Conservation (phyloP, 2,113 vertebrate species). For the Pomatostomus ruficeps region DNA sequence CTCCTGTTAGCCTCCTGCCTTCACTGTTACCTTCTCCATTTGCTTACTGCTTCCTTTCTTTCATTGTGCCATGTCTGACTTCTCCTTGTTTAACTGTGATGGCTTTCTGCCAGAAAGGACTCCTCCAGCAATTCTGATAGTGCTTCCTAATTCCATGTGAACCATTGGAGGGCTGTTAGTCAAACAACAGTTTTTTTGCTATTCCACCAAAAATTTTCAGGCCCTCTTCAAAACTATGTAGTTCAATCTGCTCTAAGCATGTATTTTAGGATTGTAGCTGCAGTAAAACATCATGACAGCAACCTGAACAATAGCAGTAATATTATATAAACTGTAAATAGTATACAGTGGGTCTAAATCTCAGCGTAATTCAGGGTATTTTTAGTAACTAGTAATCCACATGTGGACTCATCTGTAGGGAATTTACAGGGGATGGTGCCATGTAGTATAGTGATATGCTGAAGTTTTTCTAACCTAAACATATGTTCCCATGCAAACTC, state of each 20-base stretch:
- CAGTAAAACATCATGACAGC: neutral
- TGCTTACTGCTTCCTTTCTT: neutral
- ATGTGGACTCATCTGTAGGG: neutral
- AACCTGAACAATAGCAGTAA: neutral
- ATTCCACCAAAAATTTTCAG: neutral
- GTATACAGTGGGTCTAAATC: neutral
- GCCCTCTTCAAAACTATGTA: neutral
- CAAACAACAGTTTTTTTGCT: neutral
- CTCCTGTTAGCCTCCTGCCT: neutral
- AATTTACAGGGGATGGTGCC: neutral
- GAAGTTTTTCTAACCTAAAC: neutral
- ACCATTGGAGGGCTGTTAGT: neutral
- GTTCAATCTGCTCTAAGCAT: neutral
- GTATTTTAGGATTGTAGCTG: neutral
- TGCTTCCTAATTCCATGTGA: neutral
- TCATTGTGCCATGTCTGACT: neutral
- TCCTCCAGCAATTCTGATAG: neutral
- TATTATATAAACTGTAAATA: neutral
- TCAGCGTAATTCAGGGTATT: accelerated
- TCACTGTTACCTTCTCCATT: neutral
- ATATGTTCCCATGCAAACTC: neutral
- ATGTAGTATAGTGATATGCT: neutral
- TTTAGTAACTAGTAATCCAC: neutral
- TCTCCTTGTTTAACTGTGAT: neutral
- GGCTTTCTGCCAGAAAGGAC: neutral